These are phyloP conservation scores for Drosophila lacteicornis DNA, from an alignment of 1,140 invertebrate species.

Conservation along the genomic window DNA sequence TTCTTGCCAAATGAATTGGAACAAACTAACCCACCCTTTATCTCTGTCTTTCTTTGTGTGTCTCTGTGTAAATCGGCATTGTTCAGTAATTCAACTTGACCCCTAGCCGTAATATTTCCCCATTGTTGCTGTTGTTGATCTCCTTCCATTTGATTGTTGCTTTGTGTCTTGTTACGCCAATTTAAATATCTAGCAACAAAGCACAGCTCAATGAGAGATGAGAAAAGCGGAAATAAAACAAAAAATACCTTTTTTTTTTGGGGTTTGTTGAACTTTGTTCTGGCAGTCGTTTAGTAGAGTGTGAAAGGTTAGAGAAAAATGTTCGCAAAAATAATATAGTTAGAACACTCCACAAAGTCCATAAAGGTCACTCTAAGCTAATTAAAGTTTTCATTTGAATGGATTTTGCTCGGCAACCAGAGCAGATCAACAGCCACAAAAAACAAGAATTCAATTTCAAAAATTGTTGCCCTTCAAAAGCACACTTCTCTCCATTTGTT, in stretches of 20 bases:
- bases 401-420: constrained; percentile 10
- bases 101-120: constrained; percentile 51
- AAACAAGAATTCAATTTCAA: background rate
- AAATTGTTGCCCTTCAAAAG: constrained; percentile 25
- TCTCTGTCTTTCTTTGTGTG: constrained; percentile 3
- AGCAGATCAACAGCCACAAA: constrained; percentile 11
- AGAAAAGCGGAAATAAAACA: constrained; percentile 65
- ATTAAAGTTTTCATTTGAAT: constrained; percentile 20
- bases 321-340: constrained; percentile 6
- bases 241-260: constrained; percentile 30
- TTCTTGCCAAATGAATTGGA: constrained; percentile 77
- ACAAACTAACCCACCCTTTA: constrained; percentile 40
- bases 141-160: constrained; percentile 40
- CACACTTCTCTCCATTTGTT: constrained; percentile 10
- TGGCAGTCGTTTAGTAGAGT: constrained; percentile 40
- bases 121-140: constrained; percentile 24
- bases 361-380: background rate
- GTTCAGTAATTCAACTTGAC: constrained; percentile 70
- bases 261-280: constrained; percentile 71
- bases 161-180: constrained; percentile 65
- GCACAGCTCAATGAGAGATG: constrained; percentile 27
- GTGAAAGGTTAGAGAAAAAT: constrained; percentile 54
- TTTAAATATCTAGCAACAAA: constrained; percentile 55
- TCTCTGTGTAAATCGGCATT: constrained; percentile 43
- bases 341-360: constrained; percentile 6